A percentile compares a stretch with the other conserved stretches of the same genome.
Conservation (phyloP, 2,797 vertebrate species). For the Crocidura indochinensis region DNA sequence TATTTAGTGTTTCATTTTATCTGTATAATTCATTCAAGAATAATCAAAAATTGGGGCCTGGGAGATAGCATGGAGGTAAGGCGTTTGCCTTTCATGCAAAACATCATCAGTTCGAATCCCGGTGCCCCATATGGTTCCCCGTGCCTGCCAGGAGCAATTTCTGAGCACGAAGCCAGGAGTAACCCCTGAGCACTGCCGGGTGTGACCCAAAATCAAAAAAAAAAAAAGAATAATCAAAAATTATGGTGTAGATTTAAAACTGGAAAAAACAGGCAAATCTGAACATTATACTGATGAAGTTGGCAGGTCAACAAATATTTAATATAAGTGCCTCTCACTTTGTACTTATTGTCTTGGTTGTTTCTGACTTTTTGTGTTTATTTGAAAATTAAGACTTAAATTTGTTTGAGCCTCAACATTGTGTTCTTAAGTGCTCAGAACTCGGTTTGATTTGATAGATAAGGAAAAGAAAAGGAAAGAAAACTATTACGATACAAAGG, state of each 20-base stretch:
- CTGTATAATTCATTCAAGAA: background rate
- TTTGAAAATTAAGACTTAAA: slow-evolving; percentile 59
- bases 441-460: background rate
- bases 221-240: background rate
- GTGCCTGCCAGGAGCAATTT: too few species aligned
- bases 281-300: background rate
- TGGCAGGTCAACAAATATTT: background rate
- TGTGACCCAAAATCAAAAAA: too few species aligned
- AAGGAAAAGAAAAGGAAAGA: background rate
- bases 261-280: background rate
- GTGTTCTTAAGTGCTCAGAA: slow-evolving; percentile 35
- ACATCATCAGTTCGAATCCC: too few species aligned
- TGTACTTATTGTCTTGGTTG: slow-evolving; percentile 41
- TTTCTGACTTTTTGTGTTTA: slow-evolving; percentile 27
- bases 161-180: too few species aligned
- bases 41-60: too few species aligned
- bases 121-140: too few species aligned
- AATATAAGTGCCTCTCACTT: background rate
- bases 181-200: too few species aligned
- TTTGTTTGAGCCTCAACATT: background rate
- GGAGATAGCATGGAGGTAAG: too few species aligned
- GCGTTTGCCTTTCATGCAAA: too few species aligned
- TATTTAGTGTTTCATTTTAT: slow-evolving; percentile 5
- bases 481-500: background rate
- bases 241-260: slow-evolving; percentile 11